phyloP scores from a whole-genome alignment of 23 tunicate species.

The Ascidia mentula region DNA sequence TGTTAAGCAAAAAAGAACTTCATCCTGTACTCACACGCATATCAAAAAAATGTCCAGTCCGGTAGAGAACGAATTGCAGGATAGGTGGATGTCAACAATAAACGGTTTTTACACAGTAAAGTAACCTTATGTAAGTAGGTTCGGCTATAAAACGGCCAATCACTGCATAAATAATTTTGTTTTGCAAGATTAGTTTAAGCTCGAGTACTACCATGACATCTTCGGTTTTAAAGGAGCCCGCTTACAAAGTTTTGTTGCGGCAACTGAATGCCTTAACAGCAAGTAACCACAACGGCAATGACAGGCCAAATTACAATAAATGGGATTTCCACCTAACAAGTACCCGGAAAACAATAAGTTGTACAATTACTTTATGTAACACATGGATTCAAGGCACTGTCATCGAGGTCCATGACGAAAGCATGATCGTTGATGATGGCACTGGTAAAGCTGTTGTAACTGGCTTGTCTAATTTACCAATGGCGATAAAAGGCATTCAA shows the following conservation, averaged over 20 bases:
- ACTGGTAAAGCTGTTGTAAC: slow-evolving; percentile 44
- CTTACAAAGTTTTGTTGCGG: slow-evolving; percentile 37
- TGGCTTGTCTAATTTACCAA: slow-evolving; percentile 61
- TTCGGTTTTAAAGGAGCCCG: slow-evolving; percentile 28
- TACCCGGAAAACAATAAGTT: not conserved
- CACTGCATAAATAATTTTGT: too few species aligned
- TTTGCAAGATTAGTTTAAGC: too few species aligned
- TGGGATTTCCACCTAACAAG: slow-evolving; percentile 29
- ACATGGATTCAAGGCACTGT: slow-evolving; percentile 66
- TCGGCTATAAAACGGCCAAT: too few species aligned
- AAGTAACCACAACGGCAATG: not conserved
- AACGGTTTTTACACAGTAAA: too few species aligned
- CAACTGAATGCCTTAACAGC: slow-evolving; percentile 17
- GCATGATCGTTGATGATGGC: slow-evolving; percentile 40
- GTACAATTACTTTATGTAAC: slow-evolving; percentile 13
- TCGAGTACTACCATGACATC: slow-evolving; percentile 8
- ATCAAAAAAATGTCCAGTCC: too few species aligned
- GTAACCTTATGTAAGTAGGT: too few species aligned
- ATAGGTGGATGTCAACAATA: too few species aligned
- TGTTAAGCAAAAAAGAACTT: too few species aligned
- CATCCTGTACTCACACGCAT: too few species aligned
- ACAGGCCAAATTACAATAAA: not conserved
- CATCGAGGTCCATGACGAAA: slow-evolving; percentile 17
- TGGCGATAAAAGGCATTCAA: not conserved
- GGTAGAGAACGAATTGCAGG: too few species aligned